These are phyloP conservation scores for Papilio demoleus DNA, from an alignment of 2,888 invertebrate species.

Conservation along the genomic window DNA sequence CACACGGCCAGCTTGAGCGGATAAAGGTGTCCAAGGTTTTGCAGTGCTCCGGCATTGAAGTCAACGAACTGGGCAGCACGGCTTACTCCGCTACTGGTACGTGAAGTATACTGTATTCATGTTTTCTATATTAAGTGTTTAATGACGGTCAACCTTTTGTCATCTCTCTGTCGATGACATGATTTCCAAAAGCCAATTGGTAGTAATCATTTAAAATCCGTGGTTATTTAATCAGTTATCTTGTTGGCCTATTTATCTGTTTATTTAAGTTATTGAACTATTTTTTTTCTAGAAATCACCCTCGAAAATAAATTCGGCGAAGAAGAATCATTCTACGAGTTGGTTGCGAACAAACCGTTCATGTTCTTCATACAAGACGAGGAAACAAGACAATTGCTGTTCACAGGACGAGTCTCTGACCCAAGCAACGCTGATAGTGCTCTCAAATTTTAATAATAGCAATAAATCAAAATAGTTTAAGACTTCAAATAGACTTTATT, in stretches of 20 bases:
- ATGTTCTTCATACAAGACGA: conserved; percentile 92
- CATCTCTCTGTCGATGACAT: no score
- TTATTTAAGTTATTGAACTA: not conserved
- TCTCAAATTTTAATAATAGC: conserved; percentile 50
- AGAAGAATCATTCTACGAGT: conserved; percentile 80
- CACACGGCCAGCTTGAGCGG: conserved; percentile 81
- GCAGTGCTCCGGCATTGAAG: conserved; percentile 90
- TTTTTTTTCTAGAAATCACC: conserved; percentile 79
- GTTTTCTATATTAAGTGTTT: no score
- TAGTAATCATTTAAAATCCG: no score
- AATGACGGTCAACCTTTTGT: no score
- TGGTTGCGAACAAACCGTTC: conserved; percentile 90
- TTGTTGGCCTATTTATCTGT: no score
- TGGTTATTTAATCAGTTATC: no score
- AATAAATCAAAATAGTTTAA: not conserved
- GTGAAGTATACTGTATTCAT: conserved; percentile 27
- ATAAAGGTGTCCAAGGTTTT: conserved; percentile 87
- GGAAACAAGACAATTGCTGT: conserved; percentile 87
- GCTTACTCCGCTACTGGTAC: conserved; percentile 88
- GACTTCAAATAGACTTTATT: conserved; percentile 1
- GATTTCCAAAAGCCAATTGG: no score
- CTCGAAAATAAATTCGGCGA: conserved; percentile 90
- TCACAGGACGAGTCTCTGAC: conserved; percentile 88
- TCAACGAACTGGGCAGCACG: conserved; percentile 89
- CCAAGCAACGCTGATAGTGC: conserved; percentile 76